A percentile compares a stretch with the other conserved stretches of the same genome.
These are phyloP conservation scores for Hycleus phaleratus DNA, from an alignment of 1,140 invertebrate genomes.

Conservation along the genomic window DNA sequence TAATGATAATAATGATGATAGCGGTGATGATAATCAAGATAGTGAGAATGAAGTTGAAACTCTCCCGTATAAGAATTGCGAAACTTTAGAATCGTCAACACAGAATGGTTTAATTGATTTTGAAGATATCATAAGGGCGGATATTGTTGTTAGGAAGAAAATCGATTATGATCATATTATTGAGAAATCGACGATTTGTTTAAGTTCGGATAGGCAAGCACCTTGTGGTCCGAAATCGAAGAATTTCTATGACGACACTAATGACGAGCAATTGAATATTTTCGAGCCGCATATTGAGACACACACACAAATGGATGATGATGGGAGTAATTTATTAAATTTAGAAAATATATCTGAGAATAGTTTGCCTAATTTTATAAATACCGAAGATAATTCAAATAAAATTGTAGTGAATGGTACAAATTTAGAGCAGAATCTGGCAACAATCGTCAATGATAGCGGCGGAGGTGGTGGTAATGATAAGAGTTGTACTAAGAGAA, in stretches of 20 bases:
- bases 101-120: conserved; percentile 26
- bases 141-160: conserved; percentile 28
- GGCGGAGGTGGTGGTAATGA: too few species aligned
- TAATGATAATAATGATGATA: background rate
- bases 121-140: conserved; percentile 31
- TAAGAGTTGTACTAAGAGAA: too few species aligned
- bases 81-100: background rate
- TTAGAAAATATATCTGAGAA: too few species aligned
- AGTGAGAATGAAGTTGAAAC: conserved; percentile 13
- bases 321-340: too few species aligned
- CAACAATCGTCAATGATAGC: too few species aligned
- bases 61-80: background rate
- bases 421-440: too few species aligned
- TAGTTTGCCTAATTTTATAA: too few species aligned
- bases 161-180: conserved; percentile 30
- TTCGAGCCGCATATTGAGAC: background rate
- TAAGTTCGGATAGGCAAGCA: conserved; percentile 8
- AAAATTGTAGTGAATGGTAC: too few species aligned
- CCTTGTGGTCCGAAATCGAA: background rate
- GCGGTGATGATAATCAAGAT: conserved; percentile 1
- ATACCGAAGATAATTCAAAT: too few species aligned
- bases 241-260: background rate
- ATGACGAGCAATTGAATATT: background rate
- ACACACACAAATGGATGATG: background rate
- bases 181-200: conserved; percentile 24